Conservation (phyloP, 2,888 invertebrate genomes). For the Tromatobia lineatoria region DNA sequence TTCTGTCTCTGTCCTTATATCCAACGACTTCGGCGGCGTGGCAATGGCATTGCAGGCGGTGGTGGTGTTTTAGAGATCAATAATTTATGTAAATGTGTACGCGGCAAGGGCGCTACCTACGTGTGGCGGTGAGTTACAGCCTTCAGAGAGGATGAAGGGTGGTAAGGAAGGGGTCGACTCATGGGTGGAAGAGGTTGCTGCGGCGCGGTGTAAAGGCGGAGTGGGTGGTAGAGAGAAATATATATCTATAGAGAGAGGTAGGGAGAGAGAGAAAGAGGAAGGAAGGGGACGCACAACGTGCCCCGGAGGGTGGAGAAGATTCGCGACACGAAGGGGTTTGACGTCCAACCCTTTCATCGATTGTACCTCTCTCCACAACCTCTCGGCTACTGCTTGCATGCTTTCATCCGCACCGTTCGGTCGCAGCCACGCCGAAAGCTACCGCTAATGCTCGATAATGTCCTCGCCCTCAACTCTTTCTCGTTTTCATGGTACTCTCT, state of each 20-base stretch:
- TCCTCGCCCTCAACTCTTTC: constrained; percentile 64
- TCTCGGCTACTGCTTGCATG: constrained; percentile 57
- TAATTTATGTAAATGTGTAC: constrained; percentile 86
- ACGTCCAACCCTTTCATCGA: constrained; percentile 85
- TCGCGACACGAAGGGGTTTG: constrained; percentile 84
- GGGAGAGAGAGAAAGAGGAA: constrained; percentile 72
- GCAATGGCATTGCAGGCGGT: constrained; percentile 83
- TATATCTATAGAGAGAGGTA: constrained; percentile 65
- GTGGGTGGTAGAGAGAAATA: constrained; percentile 57
- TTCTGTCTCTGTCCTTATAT: constrained; percentile 60
- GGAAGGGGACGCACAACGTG: constrained; percentile 65
- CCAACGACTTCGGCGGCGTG: constrained; percentile 71
- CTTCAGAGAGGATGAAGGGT: constrained; percentile 73
- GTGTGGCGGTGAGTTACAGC: constrained; percentile 85
- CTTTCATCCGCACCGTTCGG: constrained; percentile 60
- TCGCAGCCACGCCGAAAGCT: constrained; percentile 75
- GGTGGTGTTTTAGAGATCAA: constrained; percentile 84
- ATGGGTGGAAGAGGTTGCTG: constrained; percentile 73
- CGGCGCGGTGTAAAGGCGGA: constrained; percentile 70
- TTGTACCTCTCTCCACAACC: constrained; percentile 80
- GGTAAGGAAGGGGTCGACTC: constrained; percentile 67
- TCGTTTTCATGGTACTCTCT: constrained; percentile 32
- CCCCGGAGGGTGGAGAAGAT: constrained; percentile 82
- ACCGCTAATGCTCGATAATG: constrained; percentile 83
- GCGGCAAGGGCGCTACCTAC: constrained; percentile 84